Base-by-base conservation (phyloP, 2,113 vertebrate species). In the Struthidea cinerea region DNA sequence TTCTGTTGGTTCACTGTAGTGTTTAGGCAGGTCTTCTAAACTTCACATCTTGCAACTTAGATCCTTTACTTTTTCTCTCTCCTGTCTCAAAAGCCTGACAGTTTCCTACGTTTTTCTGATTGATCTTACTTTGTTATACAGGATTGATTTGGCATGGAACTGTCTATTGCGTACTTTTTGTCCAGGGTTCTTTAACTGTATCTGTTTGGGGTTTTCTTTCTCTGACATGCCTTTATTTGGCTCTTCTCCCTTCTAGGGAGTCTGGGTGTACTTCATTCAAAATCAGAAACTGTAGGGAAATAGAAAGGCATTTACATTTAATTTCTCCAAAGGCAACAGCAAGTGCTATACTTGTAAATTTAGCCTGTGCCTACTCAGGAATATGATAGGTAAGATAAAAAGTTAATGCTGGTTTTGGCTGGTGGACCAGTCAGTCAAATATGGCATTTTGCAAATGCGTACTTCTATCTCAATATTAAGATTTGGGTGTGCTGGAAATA, bases 291-390 rank as follows among this genome's bases (percentile, higher is more conserved):
- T 79, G 27, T 84, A 55, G 44, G 65, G 76, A 78, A 93, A 55
- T 69, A 68, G 61, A 93, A 89, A 78, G n/a, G 76, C 26, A 78
- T 84, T 70, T 86, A 50, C 73, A 82, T 71, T 71, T 76, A n/a
- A 61, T 79, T 95, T 95, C 56, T 95, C 20, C 22, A 26, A 77
- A 93, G 52, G 88, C 77, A 94, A 30, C 30, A 94, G 49, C 81
- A 92, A 74, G 61, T 93, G 57, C 33, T 74, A 8, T 39, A 59
- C 44, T 83, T 76, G 46, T 11, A 77, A 80, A 83, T 57, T 84
- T 93, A 56, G 53, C 49, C 44, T 84, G 64, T 78, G 64, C 16
- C 93, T 87, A 78, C 92, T 96, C 90, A 89, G 94, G 93, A 96
- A 93, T 87, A 95, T 82, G 76, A 55, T 27, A 77, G 24, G 17